These are phyloP conservation scores for Sus scrofa DNA, from an alignment of 2,113 vertebrate species.

Conservation along the genomic window DNA sequence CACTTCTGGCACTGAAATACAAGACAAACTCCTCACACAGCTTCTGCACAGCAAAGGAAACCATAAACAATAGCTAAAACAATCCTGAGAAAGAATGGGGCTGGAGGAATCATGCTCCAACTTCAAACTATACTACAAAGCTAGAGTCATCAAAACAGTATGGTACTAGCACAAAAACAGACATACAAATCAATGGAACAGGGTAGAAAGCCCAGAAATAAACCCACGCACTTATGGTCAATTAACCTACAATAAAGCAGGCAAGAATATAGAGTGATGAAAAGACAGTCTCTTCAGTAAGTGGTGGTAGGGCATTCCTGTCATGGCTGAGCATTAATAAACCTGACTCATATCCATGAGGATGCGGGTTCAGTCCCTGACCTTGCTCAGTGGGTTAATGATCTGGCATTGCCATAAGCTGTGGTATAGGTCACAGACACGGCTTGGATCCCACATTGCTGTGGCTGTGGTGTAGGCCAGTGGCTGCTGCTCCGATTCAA, in stretches of 20 bases:
- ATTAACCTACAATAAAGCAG: neutral
- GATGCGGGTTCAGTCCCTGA: too few relatives aligned
- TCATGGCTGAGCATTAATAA: too few relatives aligned
- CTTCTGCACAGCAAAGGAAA: too few relatives aligned
- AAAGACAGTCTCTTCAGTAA: neutral
- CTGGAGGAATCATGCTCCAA: neutral
- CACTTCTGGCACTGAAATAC: neutral
- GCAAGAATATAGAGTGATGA: neutral
- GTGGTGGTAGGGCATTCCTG: neutral
- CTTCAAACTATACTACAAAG: neutral
- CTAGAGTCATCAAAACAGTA: neutral
- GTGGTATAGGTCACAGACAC: too few relatives aligned
- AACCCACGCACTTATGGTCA: neutral
- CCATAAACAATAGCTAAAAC: neutral
- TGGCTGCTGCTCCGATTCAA: too few relatives aligned
- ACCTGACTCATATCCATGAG: too few relatives aligned
- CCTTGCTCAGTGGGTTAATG: too few relatives aligned
- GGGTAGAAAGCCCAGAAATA: neutral
- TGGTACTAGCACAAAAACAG: neutral
- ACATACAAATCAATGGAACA: neutral
- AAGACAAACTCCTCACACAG: neutral
- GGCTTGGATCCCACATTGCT: too few relatives aligned
- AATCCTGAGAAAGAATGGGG: neutral
- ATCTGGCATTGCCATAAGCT: too few relatives aligned
- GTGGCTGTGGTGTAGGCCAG: too few relatives aligned